Conservation (phyloP, 64 coral and sea anemone species). For the Dendronephthya gigantea region DNA sequence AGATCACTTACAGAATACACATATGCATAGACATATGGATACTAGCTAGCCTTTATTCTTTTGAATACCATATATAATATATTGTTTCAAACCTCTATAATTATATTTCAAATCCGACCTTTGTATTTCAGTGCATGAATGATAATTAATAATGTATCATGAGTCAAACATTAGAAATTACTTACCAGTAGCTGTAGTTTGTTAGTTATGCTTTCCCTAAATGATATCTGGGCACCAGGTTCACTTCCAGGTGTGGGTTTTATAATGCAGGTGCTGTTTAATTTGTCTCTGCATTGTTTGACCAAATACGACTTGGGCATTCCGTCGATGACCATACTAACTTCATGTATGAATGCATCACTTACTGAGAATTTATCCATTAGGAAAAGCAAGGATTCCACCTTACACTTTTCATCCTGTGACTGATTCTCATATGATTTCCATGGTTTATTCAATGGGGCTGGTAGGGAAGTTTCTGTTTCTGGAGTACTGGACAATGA, state of each 20-base stretch:
- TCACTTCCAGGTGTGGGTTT: slow-evolving; percentile 11
- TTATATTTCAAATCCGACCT: no score
- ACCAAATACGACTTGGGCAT: slow-evolving; percentile 21
- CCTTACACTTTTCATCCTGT: background rate
- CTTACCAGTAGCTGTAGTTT: background rate
- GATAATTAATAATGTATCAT: no score
- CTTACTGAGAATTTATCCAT: slow-evolving; percentile 29
- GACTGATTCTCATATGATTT: slow-evolving; percentile 16
- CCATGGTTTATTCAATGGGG: background rate
- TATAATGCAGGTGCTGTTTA: slow-evolving; percentile 5
- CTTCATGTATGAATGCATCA: slow-evolving; percentile 8
- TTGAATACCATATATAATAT: no score
- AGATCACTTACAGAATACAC: no score
- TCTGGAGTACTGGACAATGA: background rate
- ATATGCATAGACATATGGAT: no score
- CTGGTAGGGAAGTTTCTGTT: background rate
- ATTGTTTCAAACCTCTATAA: no score
- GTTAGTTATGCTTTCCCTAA: background rate
- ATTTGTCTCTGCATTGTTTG: slow-evolving; percentile 30
- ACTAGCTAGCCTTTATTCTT: no score
- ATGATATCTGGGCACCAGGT: background rate
- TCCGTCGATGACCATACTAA: background rate
- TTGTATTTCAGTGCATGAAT: no score
- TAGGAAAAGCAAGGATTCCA: slow-evolving; percentile 11
- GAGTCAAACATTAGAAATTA: background rate